These are phyloP conservation scores for Marasmarcha lunaedactyla DNA, from an alignment of 2,888 invertebrate species.

Conservation along the genomic window DNA sequence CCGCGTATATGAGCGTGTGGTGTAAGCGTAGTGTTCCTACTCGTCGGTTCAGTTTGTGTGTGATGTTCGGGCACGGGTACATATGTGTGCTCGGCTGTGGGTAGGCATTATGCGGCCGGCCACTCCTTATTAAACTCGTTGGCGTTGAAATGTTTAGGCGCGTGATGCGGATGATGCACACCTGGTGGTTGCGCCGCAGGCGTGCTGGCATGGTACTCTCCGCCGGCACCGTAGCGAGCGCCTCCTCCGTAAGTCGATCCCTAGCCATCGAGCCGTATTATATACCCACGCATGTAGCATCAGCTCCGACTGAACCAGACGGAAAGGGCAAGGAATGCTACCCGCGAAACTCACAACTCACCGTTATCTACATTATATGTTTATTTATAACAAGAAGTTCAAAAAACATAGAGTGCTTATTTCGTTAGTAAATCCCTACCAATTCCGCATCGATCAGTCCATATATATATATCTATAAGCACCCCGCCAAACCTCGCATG, in stretches of 20 bases:
- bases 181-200: conserved; percentile 56
- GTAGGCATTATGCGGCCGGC: conserved; percentile 51
- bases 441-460: too few relatives aligned
- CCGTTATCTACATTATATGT: too few relatives aligned
- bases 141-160: conserved; percentile 67
- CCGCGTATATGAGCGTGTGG: conserved; percentile 7
- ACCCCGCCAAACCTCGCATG: too few relatives aligned
- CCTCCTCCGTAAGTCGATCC: conserved; percentile 66
- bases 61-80: conserved; percentile 1
- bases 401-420: too few relatives aligned
- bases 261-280: conserved; percentile 24
- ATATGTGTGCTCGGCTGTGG: conserved; percentile 8
- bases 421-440: too few relatives aligned
- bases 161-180: conserved; percentile 67
- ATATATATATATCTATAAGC: too few relatives aligned
- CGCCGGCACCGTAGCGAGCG: conserved; percentile 48
- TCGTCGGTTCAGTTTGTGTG: conserved; percentile 11
- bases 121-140: conserved; percentile 70
- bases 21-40: neutral
- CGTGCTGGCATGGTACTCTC: conserved; percentile 56
- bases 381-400: too few relatives aligned
- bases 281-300: conserved; percentile 8
- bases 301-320: neutral
- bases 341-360: too few relatives aligned
- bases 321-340: too few relatives aligned